A percentile compares a stretch with the other conserved stretches of the same genome.
phyloP scores from a whole-genome alignment of 2,113 vertebrate genomes.

The Centropus bengalensis region DNA sequence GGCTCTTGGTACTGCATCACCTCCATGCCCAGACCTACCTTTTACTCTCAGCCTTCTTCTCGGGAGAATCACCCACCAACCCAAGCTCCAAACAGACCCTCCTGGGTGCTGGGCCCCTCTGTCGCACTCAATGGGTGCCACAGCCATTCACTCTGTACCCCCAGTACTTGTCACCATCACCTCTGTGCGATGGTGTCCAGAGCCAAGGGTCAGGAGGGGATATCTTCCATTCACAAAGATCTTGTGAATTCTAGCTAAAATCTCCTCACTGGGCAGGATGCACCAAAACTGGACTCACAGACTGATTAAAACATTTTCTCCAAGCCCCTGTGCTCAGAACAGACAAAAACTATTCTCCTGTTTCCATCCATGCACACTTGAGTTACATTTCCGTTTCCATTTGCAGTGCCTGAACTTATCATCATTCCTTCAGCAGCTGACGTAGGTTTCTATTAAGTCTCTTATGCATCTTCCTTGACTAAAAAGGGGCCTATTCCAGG shows the following conservation, averaged over 20 bases:
- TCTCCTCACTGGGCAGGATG: not conserved
- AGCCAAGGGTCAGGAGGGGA: not conserved
- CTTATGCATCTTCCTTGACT: not conserved
- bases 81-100: not conserved
- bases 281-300: not conserved
- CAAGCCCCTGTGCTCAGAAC: not conserved
- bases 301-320: not conserved
- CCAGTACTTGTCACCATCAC: not conserved
- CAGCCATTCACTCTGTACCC: not conserved
- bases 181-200: not conserved
- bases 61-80: not conserved
- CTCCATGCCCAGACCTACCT: not conserved
- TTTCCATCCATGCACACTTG: not conserved
- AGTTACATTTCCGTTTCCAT: not conserved
- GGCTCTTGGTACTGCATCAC: not conserved
- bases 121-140: fast-evolving
- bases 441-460: not conserved
- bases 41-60: not conserved
- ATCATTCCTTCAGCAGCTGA: not conserved
- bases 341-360: fast-evolving
- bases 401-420: not conserved
- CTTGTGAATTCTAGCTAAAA: not conserved
- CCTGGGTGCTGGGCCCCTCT: not conserved
- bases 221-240: not conserved
- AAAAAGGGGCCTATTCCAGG: not conserved